These are phyloP conservation scores for Pan troglodytes DNA, from an alignment of 2,113 vertebrate genomes.

Conservation along the genomic window NHGRI_mPanTro3-v2.1_pri NC_072402.2:166851001-166851500, in stretches of 20 bases:
- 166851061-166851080: not conserved
- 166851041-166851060: not conserved
- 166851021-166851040: not conserved
- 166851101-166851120: not conserved
- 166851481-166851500: constrained; percentile 66
- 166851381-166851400: constrained; percentile 60
- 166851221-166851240: not conserved
- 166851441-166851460: constrained; percentile 64
- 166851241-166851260: not conserved
- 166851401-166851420: constrained; percentile 69
- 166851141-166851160: not conserved
- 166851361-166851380: constrained; percentile 31
- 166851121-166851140: not conserved
- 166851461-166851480: constrained; percentile 75
- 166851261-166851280: not conserved
- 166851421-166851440: constrained; percentile 75
- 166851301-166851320: not conserved
- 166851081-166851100: not conserved
- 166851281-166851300: not conserved
- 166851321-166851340: not conserved
- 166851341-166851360: not conserved
- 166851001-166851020: not conserved
- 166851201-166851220: fast-evolving
- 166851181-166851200: not conserved
- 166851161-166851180: constrained; percentile 47